Base-by-base conservation (phyloP, 2,888 invertebrate species). In the Pyrrhia umbra region DNA sequence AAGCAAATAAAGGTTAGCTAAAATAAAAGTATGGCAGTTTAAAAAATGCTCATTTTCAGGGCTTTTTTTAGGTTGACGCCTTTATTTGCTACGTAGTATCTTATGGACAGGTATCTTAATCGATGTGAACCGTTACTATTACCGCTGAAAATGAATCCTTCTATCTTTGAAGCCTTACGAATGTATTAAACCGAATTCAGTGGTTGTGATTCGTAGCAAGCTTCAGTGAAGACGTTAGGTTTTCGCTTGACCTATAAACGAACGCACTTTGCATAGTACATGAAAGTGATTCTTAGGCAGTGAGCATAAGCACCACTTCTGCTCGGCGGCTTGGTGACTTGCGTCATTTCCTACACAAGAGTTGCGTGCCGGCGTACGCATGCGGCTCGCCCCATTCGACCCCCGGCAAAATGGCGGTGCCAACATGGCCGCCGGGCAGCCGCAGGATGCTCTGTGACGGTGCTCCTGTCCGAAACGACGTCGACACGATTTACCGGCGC, bases 341-440 rank as follows among this genome's bases (percentile, higher is more conserved):
- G 87, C 88, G 91, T 85, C 92, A 86, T 92, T 92, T 88, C 84
- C 83, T 84, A 77, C 83, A 83, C 84, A 83, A 84, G 85, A 85
- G 88, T 88, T 91, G 92, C 91, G 92, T 92, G 88, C 88, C 92
- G 92, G 87, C 92, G 92, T 91, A 94, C 94, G 93, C 95, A 93
- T 95, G 95, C 95, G 93, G 93, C 90, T 89, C 90, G 88, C 90
- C 90, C 89, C 86, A 85, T 88, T 88, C 90, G 89, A 90, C 89
- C 92, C 92, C 91, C 87, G 88, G 92, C 92, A 95, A 95, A 92
- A 95, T 95, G 95, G 95, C 95, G 93, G 92, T 88, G 89, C 88
- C 92, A 94, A 95, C 92, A 95, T 95, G 95, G 95, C 95, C 91
- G 94, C 93, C 94, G 91, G 92, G 92, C 92, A 92, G 93, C 90